Percentiles rank a stretch among this genome's conserved stretches.
These are phyloP conservation scores for Thunnus thynnus DNA, from an alignment of 2,113 vertebrate species.

Conservation along the genomic window DNA sequence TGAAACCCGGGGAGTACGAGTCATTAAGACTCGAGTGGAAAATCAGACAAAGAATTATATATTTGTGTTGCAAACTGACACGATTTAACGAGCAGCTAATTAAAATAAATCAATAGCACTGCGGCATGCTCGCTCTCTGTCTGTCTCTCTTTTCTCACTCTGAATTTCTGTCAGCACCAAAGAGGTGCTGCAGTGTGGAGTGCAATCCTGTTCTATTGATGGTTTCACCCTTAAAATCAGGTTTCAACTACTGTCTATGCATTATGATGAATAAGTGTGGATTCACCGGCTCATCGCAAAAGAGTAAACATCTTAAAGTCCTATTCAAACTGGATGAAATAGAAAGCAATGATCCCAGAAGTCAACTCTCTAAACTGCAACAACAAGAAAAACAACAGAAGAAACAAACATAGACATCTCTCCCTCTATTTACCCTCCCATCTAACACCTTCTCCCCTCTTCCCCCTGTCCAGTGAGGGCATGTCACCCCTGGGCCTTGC, in stretches of 20 bases:
- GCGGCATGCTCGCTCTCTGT: conserved; percentile 76
- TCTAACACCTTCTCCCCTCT: conserved; percentile 66
- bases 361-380: conserved; percentile 3
- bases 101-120: conserved; percentile 89
- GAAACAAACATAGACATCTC: conserved; percentile 66
- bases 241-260: neutral
- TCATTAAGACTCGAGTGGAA: conserved; percentile 81
- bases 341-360: conserved; percentile 5
- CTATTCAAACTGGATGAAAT: neutral
- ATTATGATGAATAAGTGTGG: conserved; percentile 24
- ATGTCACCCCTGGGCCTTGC: conserved; percentile 75
- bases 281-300: conserved; percentile 1
- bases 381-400: conserved; percentile 54
- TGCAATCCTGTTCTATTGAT: conserved; percentile 39
- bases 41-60: conserved; percentile 87
- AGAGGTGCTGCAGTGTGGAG: conserved; percentile 62
- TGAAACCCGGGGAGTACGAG: conserved; percentile 69
- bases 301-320: conserved; percentile 12
- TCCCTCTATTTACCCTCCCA: conserved; percentile 65
- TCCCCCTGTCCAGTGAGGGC: conserved; percentile 70
- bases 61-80: conserved; percentile 87
- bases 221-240: conserved; percentile 42
- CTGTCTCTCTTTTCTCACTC: conserved; percentile 59
- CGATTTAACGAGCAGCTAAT: conserved; percentile 87
- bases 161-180: conserved; percentile 61